phyloP scores from a whole-genome alignment of 2,113 vertebrate genomes.

The Galemys pyrenaicus region DNA sequence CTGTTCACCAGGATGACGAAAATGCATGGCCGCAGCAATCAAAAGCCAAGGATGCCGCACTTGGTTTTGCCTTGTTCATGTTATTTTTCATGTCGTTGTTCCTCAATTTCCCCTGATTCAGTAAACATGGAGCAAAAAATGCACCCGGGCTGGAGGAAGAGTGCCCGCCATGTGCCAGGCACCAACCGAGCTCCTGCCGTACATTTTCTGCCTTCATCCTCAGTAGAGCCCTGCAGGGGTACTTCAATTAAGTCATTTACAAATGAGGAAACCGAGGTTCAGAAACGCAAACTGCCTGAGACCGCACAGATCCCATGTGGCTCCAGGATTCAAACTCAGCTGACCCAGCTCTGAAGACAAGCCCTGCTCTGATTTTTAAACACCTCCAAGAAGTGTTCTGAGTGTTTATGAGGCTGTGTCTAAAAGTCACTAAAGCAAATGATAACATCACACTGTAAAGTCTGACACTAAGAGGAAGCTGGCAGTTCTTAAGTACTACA shows the following conservation, averaged over 20 bases:
- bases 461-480: not conserved
- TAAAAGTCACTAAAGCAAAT: not conserved
- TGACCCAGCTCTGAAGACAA: not conserved
- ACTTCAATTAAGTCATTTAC: not conserved
- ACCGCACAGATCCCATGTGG: not conserved
- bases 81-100: not conserved
- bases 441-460: not conserved
- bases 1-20: not conserved
- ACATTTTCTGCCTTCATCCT: not conserved
- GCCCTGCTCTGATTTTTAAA: not conserved
- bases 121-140: not conserved
- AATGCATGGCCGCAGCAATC: not conserved
- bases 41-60: not conserved
- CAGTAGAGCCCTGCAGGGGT: not conserved
- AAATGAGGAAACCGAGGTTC: not conserved
- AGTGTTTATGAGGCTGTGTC: not conserved
- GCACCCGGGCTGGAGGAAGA: not conserved
- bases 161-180: rapidly evolving
- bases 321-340: not conserved
- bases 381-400: not conserved
- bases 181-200: not conserved
- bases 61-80: not conserved
- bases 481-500: not conserved
- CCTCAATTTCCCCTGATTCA: not conserved
- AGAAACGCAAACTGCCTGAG: not conserved